Base-by-base conservation (phyloP, 2,113 vertebrate species). In the Myotis lucifugus region DNA sequence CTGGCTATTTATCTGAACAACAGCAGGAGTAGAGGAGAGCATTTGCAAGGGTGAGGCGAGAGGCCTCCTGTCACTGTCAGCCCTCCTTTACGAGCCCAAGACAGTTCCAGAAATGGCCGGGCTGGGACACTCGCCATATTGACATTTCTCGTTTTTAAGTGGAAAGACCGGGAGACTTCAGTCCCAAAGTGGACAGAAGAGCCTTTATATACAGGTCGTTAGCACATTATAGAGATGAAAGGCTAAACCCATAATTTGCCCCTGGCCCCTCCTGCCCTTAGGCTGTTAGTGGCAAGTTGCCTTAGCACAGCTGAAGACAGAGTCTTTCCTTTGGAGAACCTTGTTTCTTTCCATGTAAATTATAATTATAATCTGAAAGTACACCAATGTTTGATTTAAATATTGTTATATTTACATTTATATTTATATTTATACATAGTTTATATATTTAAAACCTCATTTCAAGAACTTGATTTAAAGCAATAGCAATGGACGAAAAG, bases 371-470 rank as follows among this genome's bases (percentile, higher is more conserved):
- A 88, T 82, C 37, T 94, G 85, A 67, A 77, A 94, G n/a, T 48
- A 56, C 42, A 69, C 56, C 29, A 50, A 11, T 81, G 50, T 88
- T 72, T 94, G 19, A 84, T 85, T 84, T 87, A 86, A 85, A 50
- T 61, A 61, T 84, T 72, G 79, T 81, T 76, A n/a, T 67, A 64
- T 84, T 84, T 85, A 54, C 5, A n/a, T 61, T 73, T 94, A 37
- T 79, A 48, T 88, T 73, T 94, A 37, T 79, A 48, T 88, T 88
- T 91, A 50, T 74, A 66, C 18, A 3, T 91, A 67, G 42, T 61
- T 61, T 91, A 32, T 54, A 34, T 94, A 70, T 90, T 94, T 94
- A 93, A 95, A 85, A 79, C 25, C 32, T 93, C 42, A 78, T 42
- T 29, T 77, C 25, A 19, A 74, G 50, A 88, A 50, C 61, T 93